Evolutionary conservation across 2,888 invertebrate genomes (phyloP).

Genomic region (Cerceris rybyensis): DNA sequence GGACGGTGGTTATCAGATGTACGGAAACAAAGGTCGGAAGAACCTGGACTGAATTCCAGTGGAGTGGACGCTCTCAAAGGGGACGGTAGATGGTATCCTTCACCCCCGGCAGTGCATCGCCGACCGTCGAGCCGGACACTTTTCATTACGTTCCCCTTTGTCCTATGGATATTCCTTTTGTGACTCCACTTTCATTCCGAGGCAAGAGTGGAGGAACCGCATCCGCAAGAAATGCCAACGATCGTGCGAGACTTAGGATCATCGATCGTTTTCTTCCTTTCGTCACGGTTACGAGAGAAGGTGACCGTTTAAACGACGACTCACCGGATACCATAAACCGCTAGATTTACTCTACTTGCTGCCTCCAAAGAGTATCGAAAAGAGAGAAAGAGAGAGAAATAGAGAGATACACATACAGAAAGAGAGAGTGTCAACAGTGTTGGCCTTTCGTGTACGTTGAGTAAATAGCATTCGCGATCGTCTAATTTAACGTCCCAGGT

Average conservation of each 20-base stretch:
- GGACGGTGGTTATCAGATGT: conserved; percentile 70
- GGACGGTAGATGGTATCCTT: conserved; percentile 63
- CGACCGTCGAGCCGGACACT: conserved; percentile 63
- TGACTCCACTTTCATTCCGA: conserved; percentile 61
- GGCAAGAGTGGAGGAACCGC: conserved; percentile 25
- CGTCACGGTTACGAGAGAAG: too few species aligned
- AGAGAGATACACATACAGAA: too few species aligned
- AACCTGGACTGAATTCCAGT: conserved; percentile 66
- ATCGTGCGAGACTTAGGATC: conserved; percentile 12
- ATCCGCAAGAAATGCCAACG: conserved; percentile 14
- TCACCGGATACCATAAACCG: too few species aligned
- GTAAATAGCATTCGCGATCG: too few species aligned
- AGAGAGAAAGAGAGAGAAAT: too few species aligned
- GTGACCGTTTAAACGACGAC: too few species aligned
- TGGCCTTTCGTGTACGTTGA: too few species aligned
- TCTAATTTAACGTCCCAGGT: too few species aligned
- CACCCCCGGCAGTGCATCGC: conserved; percentile 47
- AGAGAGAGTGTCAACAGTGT: too few species aligned
- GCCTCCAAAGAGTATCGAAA: too few species aligned
- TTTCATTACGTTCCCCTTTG: conserved; percentile 75
- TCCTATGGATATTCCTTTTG: conserved; percentile 66
- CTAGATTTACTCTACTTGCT: too few species aligned
- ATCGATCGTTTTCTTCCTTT: too few species aligned
- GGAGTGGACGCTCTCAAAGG: conserved; percentile 65
- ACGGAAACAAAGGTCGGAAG: conserved; percentile 72